Conservation (phyloP, 2,113 vertebrate genomes). For the Pantherophis guttatus region DNA sequence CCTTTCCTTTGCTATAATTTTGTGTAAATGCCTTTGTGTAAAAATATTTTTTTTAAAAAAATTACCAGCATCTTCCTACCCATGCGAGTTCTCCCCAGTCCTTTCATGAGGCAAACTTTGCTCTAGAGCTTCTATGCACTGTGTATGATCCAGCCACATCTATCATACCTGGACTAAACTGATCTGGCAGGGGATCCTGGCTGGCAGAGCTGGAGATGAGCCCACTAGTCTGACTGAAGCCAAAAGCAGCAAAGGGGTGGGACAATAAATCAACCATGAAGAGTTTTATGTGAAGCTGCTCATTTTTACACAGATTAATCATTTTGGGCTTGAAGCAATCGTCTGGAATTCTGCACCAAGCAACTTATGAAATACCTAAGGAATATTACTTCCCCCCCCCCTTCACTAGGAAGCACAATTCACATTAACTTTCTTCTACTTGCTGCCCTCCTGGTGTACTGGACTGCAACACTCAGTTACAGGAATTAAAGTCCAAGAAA, state of each 20-base stretch:
- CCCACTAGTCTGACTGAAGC: not conserved
- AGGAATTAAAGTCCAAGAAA: not conserved
- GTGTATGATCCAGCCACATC: not conserved
- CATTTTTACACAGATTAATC: not conserved
- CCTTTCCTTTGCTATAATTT: not conserved
- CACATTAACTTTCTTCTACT: not conserved
- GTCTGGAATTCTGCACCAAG: not conserved
- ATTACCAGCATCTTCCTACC: not conserved
- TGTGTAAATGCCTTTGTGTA: not conserved
- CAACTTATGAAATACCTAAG: not conserved
- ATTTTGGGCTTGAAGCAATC: constrained; percentile 5
- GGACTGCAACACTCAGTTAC: not conserved
- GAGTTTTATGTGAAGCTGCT: constrained; percentile 7
- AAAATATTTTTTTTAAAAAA: not conserved
- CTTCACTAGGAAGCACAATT: not conserved
- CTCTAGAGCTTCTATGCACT: no score
- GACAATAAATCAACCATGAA: not conserved
- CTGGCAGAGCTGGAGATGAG: not conserved
- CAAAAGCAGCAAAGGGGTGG: constrained; percentile 4
- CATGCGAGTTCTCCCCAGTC: not conserved
- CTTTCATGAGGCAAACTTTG: not conserved
- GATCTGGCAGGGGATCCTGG: not conserved
- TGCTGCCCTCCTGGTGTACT: not conserved
- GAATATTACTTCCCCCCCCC: not conserved
- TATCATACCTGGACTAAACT: not conserved